Conservation (phyloP, 1,140 invertebrate species). For the Trichonephila clavipes region DNA sequence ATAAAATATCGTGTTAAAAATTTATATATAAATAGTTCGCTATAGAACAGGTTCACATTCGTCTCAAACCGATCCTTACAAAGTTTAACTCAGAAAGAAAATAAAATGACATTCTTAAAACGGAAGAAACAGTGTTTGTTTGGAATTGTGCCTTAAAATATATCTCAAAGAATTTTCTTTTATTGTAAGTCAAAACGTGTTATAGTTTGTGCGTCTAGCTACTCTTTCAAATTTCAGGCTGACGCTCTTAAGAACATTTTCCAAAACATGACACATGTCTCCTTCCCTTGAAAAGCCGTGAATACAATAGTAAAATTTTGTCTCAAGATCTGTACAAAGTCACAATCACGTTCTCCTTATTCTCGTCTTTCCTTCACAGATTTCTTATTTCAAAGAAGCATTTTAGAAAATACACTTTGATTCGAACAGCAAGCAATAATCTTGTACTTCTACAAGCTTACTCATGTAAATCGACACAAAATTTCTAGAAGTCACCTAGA, state of each 20-base stretch:
- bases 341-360: not conserved
- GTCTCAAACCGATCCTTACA: not conserved
- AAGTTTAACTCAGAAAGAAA: not conserved
- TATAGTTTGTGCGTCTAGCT: not conserved
- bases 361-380: not conserved
- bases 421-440: constrained; percentile 38
- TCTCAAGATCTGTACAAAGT: not conserved
- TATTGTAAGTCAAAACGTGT: not conserved
- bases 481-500: not conserved
- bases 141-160: not conserved
- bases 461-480: constrained; percentile 12
- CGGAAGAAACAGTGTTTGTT: not conserved
- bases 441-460: not conserved
- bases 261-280: constrained; percentile 17
- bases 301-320: not conserved
- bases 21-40: no score
- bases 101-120: not conserved
- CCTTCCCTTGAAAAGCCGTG: not conserved
- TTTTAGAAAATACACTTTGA: not conserved
- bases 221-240: not conserved
- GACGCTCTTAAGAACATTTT: not conserved
- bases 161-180: not conserved
- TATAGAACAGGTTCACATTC: no score
- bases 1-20: no score
- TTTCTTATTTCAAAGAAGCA: not conserved